Evolutionary conservation across 2,888 invertebrate species (phyloP).

Genomic region (Drosophila pseudotalamancana): DNA sequence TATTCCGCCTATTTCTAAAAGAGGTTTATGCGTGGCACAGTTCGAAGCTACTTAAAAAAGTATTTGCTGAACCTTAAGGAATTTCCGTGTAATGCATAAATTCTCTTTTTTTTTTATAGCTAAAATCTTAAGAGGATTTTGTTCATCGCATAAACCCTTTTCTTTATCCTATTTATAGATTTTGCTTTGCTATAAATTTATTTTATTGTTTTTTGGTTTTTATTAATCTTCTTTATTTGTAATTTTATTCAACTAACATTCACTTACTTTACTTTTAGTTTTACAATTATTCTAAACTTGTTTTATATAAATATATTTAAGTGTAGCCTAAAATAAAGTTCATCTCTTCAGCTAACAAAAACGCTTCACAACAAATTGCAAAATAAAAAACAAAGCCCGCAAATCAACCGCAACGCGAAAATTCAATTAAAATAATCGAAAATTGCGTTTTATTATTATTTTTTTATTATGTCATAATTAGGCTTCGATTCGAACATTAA

Average conservation of each 20-base stretch:
- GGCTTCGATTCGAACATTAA: constrained; percentile 49
- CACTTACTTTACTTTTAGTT: constrained; percentile 48
- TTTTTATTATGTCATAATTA: constrained; percentile 44
- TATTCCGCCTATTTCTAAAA: constrained; percentile 23
- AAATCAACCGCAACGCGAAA: constrained; percentile 62
- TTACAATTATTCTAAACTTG: constrained; percentile 40
- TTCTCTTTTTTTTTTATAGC: constrained; percentile 9
- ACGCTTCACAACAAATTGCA: constrained; percentile 37
- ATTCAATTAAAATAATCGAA: constrained; percentile 57
- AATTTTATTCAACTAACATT: constrained; percentile 61
- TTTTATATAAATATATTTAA: constrained; percentile 33
- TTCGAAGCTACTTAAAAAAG: constrained; percentile 21
- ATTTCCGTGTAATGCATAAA: constrained; percentile 17
- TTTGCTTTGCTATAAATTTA: constrained; percentile 15
- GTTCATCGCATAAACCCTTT: constrained; percentile 42
- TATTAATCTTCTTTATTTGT: too few relatives aligned
- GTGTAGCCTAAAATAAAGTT: constrained; percentile 56
- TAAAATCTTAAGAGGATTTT: constrained; percentile 10
- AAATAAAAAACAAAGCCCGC: constrained; percentile 30
- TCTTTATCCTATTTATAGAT: constrained; percentile 36
- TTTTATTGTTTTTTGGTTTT: constrained; percentile 18
- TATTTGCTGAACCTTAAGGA: constrained; percentile 17
- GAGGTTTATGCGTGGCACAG: constrained; percentile 37
- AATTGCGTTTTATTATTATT: constrained; percentile 37
- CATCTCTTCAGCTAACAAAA: constrained; percentile 41